phyloP scores from a whole-genome alignment of 2,113 vertebrate species.

The Salvator merianae region DNA sequence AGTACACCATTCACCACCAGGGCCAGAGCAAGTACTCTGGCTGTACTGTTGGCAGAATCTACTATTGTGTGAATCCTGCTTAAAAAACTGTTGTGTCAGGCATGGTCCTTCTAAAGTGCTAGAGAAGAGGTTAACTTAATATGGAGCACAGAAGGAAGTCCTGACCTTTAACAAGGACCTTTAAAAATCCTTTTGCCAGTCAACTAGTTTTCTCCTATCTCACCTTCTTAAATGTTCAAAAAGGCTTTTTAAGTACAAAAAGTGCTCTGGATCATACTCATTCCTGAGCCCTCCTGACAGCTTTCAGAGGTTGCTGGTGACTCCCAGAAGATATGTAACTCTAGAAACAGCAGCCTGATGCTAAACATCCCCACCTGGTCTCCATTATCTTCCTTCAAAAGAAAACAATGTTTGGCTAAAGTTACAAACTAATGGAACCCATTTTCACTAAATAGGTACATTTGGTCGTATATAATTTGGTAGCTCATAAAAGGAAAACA shows the following conservation, averaged over 20 bases:
- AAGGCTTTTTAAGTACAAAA: conserved; percentile 67
- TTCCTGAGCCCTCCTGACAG: conserved; percentile 68
- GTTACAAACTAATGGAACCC: conserved; percentile 73
- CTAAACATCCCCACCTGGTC: conserved; percentile 74
- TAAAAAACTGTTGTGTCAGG: conserved; percentile 65
- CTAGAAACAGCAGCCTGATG: conserved; percentile 78
- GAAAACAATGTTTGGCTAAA: conserved; percentile 76
- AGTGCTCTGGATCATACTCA: conserved; percentile 65
- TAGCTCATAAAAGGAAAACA: conserved; percentile 64
- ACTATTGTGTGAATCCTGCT: conserved; percentile 17
- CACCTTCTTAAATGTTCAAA: conserved; percentile 72
- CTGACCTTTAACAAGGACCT: conserved; percentile 48
- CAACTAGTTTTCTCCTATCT: conserved; percentile 64
- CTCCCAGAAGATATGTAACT: conserved; percentile 76
- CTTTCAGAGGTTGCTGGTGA: conserved; percentile 69
- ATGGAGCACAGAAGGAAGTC: conserved; percentile 65
- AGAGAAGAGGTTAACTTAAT: conserved; percentile 65
- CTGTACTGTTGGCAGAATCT: background rate
- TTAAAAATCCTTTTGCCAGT: conserved; percentile 51
- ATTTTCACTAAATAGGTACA: conserved; percentile 76
- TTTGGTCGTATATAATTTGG: conserved; percentile 76
- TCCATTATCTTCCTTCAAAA: conserved; percentile 73
- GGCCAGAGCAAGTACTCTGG: background rate
- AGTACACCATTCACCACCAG: no score
- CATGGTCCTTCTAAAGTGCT: conserved; percentile 63